These are phyloP conservation scores for Aeoliscus strigatus DNA, from an alignment of 2,797 vertebrate genomes.

Conservation along the genomic window DNA sequence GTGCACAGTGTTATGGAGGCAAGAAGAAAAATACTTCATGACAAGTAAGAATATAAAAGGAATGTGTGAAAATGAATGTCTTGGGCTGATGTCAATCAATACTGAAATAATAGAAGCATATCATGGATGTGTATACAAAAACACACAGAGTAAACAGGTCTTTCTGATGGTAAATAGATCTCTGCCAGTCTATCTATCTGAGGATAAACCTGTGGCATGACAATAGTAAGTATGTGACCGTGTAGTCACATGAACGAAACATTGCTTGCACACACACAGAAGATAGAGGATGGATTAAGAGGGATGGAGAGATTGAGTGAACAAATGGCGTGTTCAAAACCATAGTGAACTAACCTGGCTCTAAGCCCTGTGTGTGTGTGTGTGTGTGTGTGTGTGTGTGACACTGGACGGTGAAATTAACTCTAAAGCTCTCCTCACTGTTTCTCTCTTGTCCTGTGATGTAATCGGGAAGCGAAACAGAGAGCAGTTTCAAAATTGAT, in stretches of 20 bases:
- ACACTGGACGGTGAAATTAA: too few species aligned
- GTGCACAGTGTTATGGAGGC: too few species aligned
- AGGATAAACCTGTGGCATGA: slow-evolving; percentile 15
- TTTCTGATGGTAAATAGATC: too few species aligned
- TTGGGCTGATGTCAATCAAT: too few species aligned
- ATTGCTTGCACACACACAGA: slow-evolving; percentile 11
- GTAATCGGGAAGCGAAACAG: neutral
- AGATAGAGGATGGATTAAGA: slow-evolving; percentile 42
- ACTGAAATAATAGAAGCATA: too few species aligned
- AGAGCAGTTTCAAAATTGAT: neutral
- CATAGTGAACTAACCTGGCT: slow-evolving; percentile 30
- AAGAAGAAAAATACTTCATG: too few species aligned
- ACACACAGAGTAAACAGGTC: too few species aligned
- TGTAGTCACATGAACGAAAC: slow-evolving; percentile 9
- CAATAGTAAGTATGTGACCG: slow-evolving; percentile 3
- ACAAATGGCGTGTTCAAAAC: slow-evolving; percentile 40
- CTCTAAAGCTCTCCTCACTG: slow-evolving; percentile 1
- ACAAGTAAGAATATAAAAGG: too few species aligned
- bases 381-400: slow-evolving; percentile 4
- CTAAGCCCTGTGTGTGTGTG: slow-evolving; percentile 23
- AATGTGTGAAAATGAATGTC: too few species aligned
- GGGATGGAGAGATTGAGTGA: slow-evolving; percentile 35
- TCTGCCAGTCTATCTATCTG: too few species aligned
- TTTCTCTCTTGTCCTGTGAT: slow-evolving; percentile 1
- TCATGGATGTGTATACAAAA: too few species aligned